Conservation (phyloP, 2,888 invertebrate genomes). For the Aporophyla lueneburgensis region DNA sequence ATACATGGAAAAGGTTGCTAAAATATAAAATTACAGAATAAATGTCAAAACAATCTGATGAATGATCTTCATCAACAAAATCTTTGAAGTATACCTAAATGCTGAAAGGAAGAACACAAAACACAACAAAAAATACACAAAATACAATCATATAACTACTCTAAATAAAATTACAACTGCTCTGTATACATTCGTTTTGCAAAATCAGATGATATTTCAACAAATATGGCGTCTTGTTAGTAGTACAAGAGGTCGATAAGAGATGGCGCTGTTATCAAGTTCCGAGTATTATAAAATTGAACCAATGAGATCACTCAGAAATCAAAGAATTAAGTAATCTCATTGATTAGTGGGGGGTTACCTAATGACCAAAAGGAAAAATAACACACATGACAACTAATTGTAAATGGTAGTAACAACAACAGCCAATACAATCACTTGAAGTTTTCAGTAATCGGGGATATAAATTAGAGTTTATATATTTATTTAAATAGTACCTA, state of each 20-base stretch:
- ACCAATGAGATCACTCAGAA: background rate
- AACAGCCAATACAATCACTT: background rate
- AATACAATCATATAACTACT: background rate
- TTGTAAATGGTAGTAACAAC: background rate
- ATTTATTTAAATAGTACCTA: background rate
- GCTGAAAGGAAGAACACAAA: slow-evolving; percentile 46
- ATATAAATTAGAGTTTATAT: background rate
- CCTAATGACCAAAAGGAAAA: background rate
- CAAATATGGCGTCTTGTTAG: slow-evolving; percentile 43
- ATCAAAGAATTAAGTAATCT: background rate
- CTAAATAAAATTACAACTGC: slow-evolving; percentile 15
- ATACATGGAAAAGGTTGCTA: background rate
- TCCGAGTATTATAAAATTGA: background rate
- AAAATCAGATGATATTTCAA: slow-evolving; percentile 37
- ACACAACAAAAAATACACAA: slow-evolving; percentile 26
- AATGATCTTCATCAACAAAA: background rate
- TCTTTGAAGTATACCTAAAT: slow-evolving; percentile 29
- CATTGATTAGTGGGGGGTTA: background rate
- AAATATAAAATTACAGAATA: background rate
- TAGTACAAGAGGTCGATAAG: background rate
- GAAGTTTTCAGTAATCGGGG: background rate
- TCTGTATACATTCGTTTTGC: slow-evolving; percentile 55
- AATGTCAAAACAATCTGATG: background rate
- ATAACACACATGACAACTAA: background rate
- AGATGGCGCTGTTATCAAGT: slow-evolving; percentile 47